Evolutionary conservation across 2,113 vertebrate genomes (phyloP), one percentile per base, ranked within the genome.

Genomic region (Mormoops blainvillei): DNA sequence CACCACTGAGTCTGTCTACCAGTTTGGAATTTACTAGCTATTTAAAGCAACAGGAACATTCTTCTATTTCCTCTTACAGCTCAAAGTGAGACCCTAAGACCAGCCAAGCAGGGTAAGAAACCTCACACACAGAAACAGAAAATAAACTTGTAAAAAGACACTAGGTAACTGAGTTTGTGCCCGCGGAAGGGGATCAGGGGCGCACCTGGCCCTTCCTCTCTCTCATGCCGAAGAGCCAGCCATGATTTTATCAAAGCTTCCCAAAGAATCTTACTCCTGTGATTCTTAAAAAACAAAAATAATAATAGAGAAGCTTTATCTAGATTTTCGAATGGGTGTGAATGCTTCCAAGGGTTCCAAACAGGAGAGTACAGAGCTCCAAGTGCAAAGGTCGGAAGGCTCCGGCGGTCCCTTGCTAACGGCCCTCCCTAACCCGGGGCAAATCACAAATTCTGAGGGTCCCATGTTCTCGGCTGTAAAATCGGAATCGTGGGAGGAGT

Each of bases 1-100:
- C 73, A 80, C 36, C 1, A 22, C 58, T 38, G 65, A 91, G 24
- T 48, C 50, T 43, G 73, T 63, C 76, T 45, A 84, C 41, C 67
- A 85, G 52, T 76, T 73, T 71, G 56, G 58, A 92, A 94, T 81
- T 87, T 43, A 94, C 41, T 20, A 82, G 63, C 52, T 94, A 63
- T 54, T 91, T 68, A 68, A 94, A 89, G 61, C 89, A 74, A 85
- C 13, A 50, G 26, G 31, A 78, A 63, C 38, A 61, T 80, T 58
- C 71, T 43, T 77, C 18, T 31, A 61, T 93, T 82, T 82, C 94
- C 67, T 91, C 61, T 26, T 68, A 50, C 1, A 61, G 71, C 22
- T 84, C 52, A 71, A 67, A 90, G 77, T 22, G 77, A 92, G 82
- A 90, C 28, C 61, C 45, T 86, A 50, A 19, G 26, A 65, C 28